Evolutionary conservation across 2,888 invertebrate species (phyloP), one percentile per base, ranked within the genome.

Genomic region (Catocala sponsa): DNA sequence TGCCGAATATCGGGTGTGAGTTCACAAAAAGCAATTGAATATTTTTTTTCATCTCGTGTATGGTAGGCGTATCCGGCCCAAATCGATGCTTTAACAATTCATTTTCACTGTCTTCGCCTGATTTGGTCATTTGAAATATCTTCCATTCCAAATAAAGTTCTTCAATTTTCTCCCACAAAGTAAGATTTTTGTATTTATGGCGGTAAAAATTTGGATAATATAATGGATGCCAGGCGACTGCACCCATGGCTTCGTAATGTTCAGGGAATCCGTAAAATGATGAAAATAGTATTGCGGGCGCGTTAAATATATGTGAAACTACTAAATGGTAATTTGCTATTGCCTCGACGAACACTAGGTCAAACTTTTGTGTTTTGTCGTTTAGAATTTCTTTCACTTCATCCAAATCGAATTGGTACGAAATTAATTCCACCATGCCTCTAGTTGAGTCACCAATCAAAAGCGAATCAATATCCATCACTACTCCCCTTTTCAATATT

Each of bases 21-120:
- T 84, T 84, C 32, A 82, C 42, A 46, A 85, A 78, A 7, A 84
- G 42, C 69, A 86, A 54, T n/a, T 77, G 76, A 6, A 85, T 72
- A 50, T 80, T 74, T 11, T 78, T 65, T 11, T 73, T 70, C 46
- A 87, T 62, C 7, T 83, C 78, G 0, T 63, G 42, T 0, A 81
- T 50, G 5, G 74, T 71, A 0, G 85, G 82, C 0, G 72, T 60
- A 35, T 79, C 44, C 0, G 55, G 46, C 0, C 84, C 85, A 63
- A 81, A 82, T 0, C 69, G 65, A 11, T 74, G 42, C 51, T 72
- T 79, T 1, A 83, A 44, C 12, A 77, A 48, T 32, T 64, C 51
- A 42, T 78, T 72, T 62, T 82, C 81, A 7, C 48, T 15, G 0
- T 65, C 44, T 25, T 76, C 70, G 0, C 55, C 4, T 2, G 52